These are phyloP conservation scores for Leptobrachium leishanense DNA, from an alignment of 2,113 vertebrate genomes.

Conservation along the genomic window DNA sequence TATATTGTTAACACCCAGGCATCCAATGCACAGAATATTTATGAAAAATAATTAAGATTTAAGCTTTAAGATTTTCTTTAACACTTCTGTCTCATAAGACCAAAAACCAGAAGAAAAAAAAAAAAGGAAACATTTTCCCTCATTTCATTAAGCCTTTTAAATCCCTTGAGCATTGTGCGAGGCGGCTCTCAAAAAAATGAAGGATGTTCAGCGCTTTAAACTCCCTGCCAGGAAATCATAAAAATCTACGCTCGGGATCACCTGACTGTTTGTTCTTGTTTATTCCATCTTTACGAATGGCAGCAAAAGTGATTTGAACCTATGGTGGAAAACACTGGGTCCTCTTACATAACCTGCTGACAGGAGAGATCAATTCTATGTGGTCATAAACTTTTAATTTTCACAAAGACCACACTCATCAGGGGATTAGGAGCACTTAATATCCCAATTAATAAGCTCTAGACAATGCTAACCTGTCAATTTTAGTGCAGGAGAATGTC, in stretches of 20 bases:
- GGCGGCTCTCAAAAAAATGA: not conserved
- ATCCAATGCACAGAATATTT: too few relatives aligned
- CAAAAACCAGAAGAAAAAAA: too few relatives aligned
- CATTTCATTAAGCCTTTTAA: too few relatives aligned
- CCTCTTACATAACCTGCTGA: conserved; percentile 51
- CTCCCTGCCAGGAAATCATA: too few relatives aligned
- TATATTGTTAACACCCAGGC: too few relatives aligned
- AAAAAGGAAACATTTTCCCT: too few relatives aligned
- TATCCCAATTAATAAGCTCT: conserved; percentile 75
- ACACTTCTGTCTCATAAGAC: too few relatives aligned
- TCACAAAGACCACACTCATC: conserved; percentile 66
- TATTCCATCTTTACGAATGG: not conserved
- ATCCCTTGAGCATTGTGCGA: too few relatives aligned
- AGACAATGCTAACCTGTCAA: conserved; percentile 73
- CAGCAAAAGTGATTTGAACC: not conserved
- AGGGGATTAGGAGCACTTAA: conserved; percentile 73
- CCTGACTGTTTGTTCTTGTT: not conserved
- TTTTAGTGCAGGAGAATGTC: conserved; percentile 68
- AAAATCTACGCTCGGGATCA: too few relatives aligned
- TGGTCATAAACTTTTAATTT: conserved; percentile 45
- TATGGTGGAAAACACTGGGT: not conserved
- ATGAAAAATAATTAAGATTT: too few relatives aligned
- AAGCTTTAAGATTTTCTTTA: too few relatives aligned
- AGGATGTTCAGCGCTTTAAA: not conserved
- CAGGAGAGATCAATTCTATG: conserved; percentile 63